Percentiles rank a stretch among this genome's conserved stretches.
phyloP scores from a whole-genome alignment of 2,797 vertebrate genomes.

The Sardinella longiceps region DNA sequence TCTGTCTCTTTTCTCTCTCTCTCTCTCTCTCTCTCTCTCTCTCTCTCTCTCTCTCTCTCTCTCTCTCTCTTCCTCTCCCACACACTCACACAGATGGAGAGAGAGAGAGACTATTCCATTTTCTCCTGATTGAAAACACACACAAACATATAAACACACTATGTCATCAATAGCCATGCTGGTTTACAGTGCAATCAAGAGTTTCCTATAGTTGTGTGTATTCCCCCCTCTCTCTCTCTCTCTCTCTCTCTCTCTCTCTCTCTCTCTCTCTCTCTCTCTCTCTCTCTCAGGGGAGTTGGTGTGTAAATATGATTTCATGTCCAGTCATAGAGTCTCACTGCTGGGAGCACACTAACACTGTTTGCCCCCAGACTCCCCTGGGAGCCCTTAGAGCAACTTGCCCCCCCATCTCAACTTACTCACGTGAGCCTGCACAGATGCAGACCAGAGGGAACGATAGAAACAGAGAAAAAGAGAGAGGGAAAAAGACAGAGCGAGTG shows the following conservation, averaged over 20 bases:
- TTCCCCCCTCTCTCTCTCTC: not conserved
- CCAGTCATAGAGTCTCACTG: not conserved
- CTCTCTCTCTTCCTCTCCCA: not conserved
- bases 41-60: too few species aligned
- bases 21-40: too few species aligned
- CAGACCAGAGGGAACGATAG: not conserved
- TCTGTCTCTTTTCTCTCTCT: too few species aligned
- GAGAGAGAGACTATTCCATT: too few species aligned
- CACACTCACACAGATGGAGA: not conserved
- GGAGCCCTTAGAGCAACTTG: not conserved
- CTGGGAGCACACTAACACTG: not conserved
- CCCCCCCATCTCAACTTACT: not conserved
- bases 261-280: not conserved
- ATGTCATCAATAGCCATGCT: not conserved
- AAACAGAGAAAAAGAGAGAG: not conserved
- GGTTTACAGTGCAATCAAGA: not conserved
- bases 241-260: not conserved
- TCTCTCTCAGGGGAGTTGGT: not conserved
- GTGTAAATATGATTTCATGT: constrained; percentile 4
- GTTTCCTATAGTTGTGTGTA: not conserved
- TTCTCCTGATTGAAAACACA: not conserved
- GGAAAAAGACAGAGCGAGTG: too few species aligned
- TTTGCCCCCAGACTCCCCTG: not conserved
- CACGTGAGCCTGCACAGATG: not conserved
- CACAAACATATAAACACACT: not conserved